Percentiles rank a stretch among this genome's conserved stretches.
These are phyloP conservation scores for Pseudoatta argentina DNA, from an alignment of 1,140 invertebrate species.

Conservation along the genomic window DNA sequence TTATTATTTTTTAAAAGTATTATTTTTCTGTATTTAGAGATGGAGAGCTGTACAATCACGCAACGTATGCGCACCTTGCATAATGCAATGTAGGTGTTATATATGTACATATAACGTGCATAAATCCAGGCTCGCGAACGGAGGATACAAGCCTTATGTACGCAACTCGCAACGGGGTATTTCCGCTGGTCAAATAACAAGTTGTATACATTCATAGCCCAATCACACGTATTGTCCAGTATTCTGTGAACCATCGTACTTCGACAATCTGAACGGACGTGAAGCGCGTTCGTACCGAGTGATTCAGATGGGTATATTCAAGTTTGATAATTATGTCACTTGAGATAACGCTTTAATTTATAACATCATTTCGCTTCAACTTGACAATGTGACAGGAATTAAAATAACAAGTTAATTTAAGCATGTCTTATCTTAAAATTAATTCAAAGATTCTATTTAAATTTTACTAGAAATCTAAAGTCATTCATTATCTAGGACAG, in stretches of 20 bases:
- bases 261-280: conserved; percentile 47
- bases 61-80: neutral
- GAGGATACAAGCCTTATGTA: conserved; percentile 48
- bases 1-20: neutral
- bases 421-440: neutral
- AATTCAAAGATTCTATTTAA: neutral
- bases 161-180: conserved; percentile 64
- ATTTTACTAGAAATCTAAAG: neutral
- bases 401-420: neutral
- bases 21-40: neutral
- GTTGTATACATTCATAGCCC: conserved; percentile 64
- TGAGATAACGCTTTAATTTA: neutral
- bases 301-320: neutral
- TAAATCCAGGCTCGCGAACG: neutral
- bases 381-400: neutral
- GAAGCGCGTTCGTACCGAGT: conserved; percentile 33
- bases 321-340: neutral
- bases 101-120: conserved; percentile 8
- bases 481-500: neutral
- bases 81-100: conserved; percentile 26
- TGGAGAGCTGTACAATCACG: neutral
- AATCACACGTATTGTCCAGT: conserved; percentile 70
- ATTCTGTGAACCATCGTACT: conserved; percentile 57
- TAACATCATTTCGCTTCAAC: neutral
- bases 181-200: conserved; percentile 74